Evolutionary conservation across 2,113 vertebrate species (phyloP).

Genomic region (Heliornis fulica): DNA sequence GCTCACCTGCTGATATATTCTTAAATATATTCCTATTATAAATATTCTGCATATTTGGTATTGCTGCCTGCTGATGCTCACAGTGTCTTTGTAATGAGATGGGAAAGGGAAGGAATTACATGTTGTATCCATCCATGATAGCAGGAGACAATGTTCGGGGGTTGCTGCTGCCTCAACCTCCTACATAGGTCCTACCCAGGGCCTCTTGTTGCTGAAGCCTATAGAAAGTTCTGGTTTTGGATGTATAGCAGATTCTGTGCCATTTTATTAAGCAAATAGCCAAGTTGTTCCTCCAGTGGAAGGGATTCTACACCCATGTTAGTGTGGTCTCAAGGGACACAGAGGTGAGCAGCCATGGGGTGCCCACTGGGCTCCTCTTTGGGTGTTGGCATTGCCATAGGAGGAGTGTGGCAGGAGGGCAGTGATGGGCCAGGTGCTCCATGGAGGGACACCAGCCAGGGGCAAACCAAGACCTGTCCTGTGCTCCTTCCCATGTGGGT

Average conservation of each 20-base stretch:
- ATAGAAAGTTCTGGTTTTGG: neutral
- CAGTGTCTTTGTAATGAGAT: neutral
- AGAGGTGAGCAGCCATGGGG: too few relatives aligned
- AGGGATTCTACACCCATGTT: fast-evolving
- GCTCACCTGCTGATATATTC: too few relatives aligned
- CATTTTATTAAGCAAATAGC: neutral
- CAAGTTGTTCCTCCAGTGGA: neutral
- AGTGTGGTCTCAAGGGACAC: fast-evolving
- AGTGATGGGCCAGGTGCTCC: neutral
- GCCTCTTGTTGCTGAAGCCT: neutral
- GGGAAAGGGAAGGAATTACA: neutral
- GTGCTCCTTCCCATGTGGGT: neutral
- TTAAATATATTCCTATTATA: too few relatives aligned
- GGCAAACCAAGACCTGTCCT: neutral
- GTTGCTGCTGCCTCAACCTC: fast-evolving
- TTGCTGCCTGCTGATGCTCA: neutral
- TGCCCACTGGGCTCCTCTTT: fast-evolving
- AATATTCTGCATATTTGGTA: neutral
- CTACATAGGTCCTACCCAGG: fast-evolving
- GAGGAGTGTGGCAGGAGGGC: neutral
- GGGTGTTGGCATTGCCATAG: neutral
- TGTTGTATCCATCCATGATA: too few relatives aligned
- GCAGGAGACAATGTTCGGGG: fast-evolving
- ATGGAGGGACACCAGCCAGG: neutral
- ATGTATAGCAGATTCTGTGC: neutral